Evolutionary conservation across 2,113 vertebrate species (phyloP).

Genomic region (Ellobius talpinus): DNA sequence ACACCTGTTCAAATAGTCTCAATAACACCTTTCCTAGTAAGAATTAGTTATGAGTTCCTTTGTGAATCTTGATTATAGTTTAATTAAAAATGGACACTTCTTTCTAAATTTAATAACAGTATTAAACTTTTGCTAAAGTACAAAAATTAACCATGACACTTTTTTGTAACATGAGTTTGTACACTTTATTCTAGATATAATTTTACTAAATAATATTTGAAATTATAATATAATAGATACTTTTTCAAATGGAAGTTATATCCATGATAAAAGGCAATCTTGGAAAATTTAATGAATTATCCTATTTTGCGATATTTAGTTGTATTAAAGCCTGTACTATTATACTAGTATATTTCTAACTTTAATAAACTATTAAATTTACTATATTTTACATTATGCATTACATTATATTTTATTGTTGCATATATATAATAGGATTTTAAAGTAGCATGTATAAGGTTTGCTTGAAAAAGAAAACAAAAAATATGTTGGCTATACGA

Average conservation of each 20-base stretch:
- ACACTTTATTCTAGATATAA: neutral
- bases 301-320: neutral
- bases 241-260: neutral
- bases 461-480: neutral
- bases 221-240: neutral
- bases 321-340: neutral
- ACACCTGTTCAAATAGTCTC: conserved; percentile 49
- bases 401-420: neutral
- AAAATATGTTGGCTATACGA: neutral
- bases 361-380: neutral
- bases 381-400: neutral
- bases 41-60: conserved; percentile 67
- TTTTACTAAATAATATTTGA: conserved; percentile 19
- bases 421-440: neutral
- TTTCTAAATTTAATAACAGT: conserved; percentile 23
- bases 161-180: neutral
- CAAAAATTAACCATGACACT: neutral
- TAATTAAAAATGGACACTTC: conserved; percentile 65
- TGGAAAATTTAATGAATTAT: neutral
- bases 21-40: conserved; percentile 28
- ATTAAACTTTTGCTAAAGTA: conserved; percentile 40
- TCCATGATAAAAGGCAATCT: neutral
- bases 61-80: conserved; percentile 46
- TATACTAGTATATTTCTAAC: neutral
- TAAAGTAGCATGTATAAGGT: neutral